phyloP scores from a whole-genome alignment of 92 coral and sea anemone genomes.

The Epizoanthus scotinus region DNA sequence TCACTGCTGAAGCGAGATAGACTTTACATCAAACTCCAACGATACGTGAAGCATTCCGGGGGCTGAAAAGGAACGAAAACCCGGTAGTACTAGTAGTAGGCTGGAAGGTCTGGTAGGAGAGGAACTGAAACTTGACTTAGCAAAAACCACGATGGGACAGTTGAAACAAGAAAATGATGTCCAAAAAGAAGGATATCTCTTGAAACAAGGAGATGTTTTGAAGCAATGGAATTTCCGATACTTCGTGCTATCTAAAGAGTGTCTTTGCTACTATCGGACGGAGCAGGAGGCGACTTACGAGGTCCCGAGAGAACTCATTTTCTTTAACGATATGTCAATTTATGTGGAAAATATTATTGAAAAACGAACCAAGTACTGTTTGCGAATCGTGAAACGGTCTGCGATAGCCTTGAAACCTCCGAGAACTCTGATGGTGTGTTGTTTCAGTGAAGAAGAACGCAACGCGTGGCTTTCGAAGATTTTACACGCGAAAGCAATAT shows the following conservation, averaged over 20 bases:
- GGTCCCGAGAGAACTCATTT: slow-evolving; percentile 77
- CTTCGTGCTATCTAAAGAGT: slow-evolving; percentile 82
- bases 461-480: slow-evolving; percentile 80
- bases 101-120: background rate
- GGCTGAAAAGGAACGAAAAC: background rate
- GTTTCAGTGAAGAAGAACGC: slow-evolving; percentile 67
- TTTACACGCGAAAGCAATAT: slow-evolving; percentile 72
- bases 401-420: slow-evolving; percentile 40
- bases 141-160: slow-evolving; percentile 3
- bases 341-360: slow-evolving; percentile 72
- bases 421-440: slow-evolving; percentile 22
- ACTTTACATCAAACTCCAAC: background rate
- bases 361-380: slow-evolving; percentile 65
- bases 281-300: slow-evolving; percentile 60
- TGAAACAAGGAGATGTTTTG: slow-evolving; percentile 80
- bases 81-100: background rate
- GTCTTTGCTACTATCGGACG: slow-evolving; percentile 76
- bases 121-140: background rate
- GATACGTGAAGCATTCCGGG: background rate
- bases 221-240: slow-evolving; percentile 86
- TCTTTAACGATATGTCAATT: slow-evolving; percentile 85
- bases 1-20: background rate
- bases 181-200: slow-evolving; percentile 69
- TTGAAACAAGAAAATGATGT: slow-evolving; percentile 21
- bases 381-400: slow-evolving; percentile 72